Conservation (phyloP, 2,888 invertebrate genomes). For the Orchesellides sinensis region DNA sequence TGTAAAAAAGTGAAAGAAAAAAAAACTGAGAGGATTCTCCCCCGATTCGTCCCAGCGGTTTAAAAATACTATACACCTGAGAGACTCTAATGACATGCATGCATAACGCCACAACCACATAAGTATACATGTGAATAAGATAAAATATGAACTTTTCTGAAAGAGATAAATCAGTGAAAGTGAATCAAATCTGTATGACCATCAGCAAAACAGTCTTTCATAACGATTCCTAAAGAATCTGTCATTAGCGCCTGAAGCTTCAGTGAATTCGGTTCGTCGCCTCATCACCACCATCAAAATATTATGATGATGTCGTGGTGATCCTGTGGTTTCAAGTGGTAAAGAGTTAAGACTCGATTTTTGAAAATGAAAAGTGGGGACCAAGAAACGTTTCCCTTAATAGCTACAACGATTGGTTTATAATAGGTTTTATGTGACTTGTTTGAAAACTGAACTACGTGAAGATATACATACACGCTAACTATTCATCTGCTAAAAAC, state of each 20-base stretch:
- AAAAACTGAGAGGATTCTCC: constrained; percentile 11
- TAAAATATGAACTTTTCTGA: constrained; percentile 6
- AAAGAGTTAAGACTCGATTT: constrained; percentile 3
- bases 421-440: constrained; percentile 48
- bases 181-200: constrained; percentile 57
- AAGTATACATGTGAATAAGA: background rate
- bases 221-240: constrained; percentile 32
- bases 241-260: constrained; percentile 49
- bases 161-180: constrained; percentile 61
- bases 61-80: constrained; percentile 46
- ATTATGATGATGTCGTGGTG: constrained; percentile 55
- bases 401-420: constrained; percentile 28
- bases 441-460: constrained; percentile 9
- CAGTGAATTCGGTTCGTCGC: constrained; percentile 61
- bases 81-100: constrained; percentile 28
- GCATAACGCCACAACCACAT: constrained; percentile 52
- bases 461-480: constrained; percentile 25
- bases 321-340: constrained; percentile 52
- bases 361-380: constrained; percentile 62
- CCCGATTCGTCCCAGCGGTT: constrained; percentile 53
- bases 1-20: constrained; percentile 56
- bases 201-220: constrained; percentile 42
- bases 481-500: constrained; percentile 35
- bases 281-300: constrained; percentile 51
- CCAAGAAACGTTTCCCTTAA: constrained; percentile 7